A percentile compares a stretch with the other conserved stretches of the same genome.
Evolutionary conservation across 2,888 invertebrate genomes (phyloP).

Genomic region (Aelia acuminata): DNA sequence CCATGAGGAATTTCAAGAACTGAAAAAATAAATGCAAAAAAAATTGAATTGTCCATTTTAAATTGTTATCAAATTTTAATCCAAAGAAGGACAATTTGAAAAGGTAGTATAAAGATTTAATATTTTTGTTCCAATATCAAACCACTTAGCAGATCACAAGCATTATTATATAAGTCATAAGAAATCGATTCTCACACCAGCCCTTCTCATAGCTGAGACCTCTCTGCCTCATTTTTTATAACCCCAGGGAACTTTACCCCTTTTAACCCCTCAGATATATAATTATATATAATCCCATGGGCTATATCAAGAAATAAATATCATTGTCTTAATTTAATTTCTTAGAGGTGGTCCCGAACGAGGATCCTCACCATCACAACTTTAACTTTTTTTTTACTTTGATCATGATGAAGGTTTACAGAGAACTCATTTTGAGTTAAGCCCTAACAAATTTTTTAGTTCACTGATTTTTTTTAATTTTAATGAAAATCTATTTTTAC

Average conservation of each 20-base stretch:
- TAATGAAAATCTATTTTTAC: too few relatives aligned
- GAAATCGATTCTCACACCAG: not conserved
- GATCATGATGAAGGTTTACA: not conserved
- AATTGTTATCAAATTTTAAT: too few relatives aligned
- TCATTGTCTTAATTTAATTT: conserved; percentile 15
- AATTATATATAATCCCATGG: not conserved
- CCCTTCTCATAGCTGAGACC: not conserved
- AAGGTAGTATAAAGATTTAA: too few relatives aligned
- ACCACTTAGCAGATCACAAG: too few relatives aligned
- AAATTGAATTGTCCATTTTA: too few relatives aligned
- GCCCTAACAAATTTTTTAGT: too few relatives aligned
- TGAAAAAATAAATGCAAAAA: too few relatives aligned
- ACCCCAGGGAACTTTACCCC: not conserved
- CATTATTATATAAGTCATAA: not conserved
- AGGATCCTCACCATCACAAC: not conserved
- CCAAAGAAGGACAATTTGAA: too few relatives aligned
- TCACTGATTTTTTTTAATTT: too few relatives aligned
- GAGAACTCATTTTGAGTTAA: not conserved
- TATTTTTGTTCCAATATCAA: too few relatives aligned
- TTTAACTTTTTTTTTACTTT: not conserved
- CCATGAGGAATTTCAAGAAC: too few relatives aligned
- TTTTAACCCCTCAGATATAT: not conserved
- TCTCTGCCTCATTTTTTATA: conserved; percentile 18
- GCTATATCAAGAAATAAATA: conserved; percentile 15
- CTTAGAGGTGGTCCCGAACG: not conserved